A percentile compares a stretch with the other conserved stretches of the same genome.
phyloP scores from a whole-genome alignment of 2,888 invertebrate species.

The Allophyes oxyacanthae region DNA sequence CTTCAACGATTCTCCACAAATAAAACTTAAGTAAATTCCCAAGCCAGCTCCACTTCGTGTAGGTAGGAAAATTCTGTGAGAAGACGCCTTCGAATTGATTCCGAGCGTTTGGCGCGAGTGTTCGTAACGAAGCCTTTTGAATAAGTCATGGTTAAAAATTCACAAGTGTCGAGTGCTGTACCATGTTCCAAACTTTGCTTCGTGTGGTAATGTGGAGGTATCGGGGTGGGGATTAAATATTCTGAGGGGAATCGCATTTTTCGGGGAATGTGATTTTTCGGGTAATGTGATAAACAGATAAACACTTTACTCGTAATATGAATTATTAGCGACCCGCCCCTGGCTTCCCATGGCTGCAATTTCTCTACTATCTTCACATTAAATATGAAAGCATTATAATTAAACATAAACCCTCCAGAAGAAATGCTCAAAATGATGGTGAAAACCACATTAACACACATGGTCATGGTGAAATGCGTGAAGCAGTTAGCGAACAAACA shows the following conservation, averaged over 20 bases:
- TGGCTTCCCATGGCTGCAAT: no score
- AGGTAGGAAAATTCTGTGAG: constrained; percentile 41
- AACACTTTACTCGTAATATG: no score
- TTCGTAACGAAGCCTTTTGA: constrained; percentile 58
- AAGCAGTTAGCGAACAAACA: no score
- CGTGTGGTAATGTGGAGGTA: background rate
- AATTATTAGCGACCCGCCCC: no score
- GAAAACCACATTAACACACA: no score
- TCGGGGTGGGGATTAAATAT: constrained; percentile 9
- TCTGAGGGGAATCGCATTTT: background rate
- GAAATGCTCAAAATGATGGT: no score
- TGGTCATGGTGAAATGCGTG: no score
- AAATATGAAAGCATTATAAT: no score
- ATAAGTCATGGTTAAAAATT: constrained; percentile 59
- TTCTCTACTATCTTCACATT: no score
- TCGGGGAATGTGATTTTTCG: no score
- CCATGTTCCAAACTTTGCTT: constrained; percentile 18
- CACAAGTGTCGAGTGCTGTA: constrained; percentile 51
- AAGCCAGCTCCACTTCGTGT: constrained; percentile 5
- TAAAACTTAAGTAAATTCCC: constrained; percentile 42
- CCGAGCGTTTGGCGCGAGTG: constrained; percentile 46
- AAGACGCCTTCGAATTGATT: constrained; percentile 50
- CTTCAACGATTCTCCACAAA: constrained; percentile 18
- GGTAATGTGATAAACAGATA: no score
- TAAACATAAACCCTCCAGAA: no score